phyloP scores from a whole-genome alignment of 1,140 invertebrate genomes.

The Odontomachus brunneus region DNA sequence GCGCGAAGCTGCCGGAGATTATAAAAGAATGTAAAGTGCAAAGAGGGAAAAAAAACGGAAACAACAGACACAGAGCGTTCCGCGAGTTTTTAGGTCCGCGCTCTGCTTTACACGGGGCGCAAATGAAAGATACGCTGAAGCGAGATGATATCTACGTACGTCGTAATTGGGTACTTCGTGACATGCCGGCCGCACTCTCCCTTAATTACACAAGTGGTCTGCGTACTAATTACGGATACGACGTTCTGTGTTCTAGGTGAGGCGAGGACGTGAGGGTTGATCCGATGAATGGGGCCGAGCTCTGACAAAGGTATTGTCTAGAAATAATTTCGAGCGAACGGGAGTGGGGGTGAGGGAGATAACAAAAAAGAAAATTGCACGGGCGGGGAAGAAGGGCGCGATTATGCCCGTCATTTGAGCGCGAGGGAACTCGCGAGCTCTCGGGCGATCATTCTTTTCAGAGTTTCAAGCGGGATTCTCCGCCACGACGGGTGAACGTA shows the following conservation, averaged over 20 bases:
- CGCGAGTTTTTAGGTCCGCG: slow-evolving; percentile 5
- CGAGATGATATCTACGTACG: slow-evolving; percentile 44
- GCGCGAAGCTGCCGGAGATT: too few relatives aligned
- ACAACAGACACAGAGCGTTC: neutral
- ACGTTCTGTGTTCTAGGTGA: slow-evolving; percentile 67
- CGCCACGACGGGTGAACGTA: neutral
- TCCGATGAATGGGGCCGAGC: slow-evolving; percentile 66
- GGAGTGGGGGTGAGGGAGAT: neutral
- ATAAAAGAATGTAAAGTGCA: neutral
- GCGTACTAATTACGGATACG: slow-evolving; percentile 69
- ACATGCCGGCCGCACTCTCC: slow-evolving; percentile 44
- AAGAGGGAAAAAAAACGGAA: neutral
- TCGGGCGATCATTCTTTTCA: slow-evolving; percentile 7
- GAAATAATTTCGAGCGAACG: slow-evolving; percentile 65
- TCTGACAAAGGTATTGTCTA: slow-evolving; percentile 70
- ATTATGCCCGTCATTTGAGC: slow-evolving; percentile 20
- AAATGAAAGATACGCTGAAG: neutral
- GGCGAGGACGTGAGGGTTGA: slow-evolving; percentile 68
- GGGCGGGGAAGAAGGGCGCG: neutral
- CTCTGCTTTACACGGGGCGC: neutral
- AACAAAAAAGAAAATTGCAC: too few relatives aligned
- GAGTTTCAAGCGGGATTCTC: too few relatives aligned
- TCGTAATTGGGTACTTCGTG: slow-evolving; percentile 56
- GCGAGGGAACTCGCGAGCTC: neutral
- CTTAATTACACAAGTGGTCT: slow-evolving; percentile 66